Conservation (phyloP, 2,888 invertebrate species). For the Coenonympha glycerion region DNA sequence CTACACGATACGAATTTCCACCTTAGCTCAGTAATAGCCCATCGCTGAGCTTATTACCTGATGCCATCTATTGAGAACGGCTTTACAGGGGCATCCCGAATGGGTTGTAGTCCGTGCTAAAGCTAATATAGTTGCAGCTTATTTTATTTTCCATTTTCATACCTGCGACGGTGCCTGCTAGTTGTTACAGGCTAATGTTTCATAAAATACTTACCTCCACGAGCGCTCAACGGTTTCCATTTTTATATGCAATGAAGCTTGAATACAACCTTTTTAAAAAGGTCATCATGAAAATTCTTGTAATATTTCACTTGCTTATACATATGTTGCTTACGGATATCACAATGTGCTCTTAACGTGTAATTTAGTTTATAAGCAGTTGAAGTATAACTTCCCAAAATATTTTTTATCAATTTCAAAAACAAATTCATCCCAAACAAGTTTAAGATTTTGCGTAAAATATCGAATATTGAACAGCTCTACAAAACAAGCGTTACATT, state of each 20-base stretch:
- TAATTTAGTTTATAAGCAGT: too few relatives aligned
- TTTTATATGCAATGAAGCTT: slow-evolving; percentile 10
- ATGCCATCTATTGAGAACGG: slow-evolving; percentile 73
- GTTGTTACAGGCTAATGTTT: slow-evolving; percentile 26
- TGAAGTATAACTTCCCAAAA: neutral
- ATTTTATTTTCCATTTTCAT: slow-evolving; percentile 47
- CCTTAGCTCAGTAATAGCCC: slow-evolving; percentile 64
- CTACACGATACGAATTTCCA: slow-evolving; percentile 62
- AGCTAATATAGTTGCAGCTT: slow-evolving; percentile 56
- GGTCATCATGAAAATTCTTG: slow-evolving; percentile 1
- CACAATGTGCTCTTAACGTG: too few relatives aligned
- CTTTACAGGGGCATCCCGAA: slow-evolving; percentile 71
- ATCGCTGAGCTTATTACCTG: slow-evolving; percentile 71
- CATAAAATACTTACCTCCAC: slow-evolving; percentile 20
- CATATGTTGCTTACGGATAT: too few relatives aligned
- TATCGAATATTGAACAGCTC: slow-evolving; percentile 26
- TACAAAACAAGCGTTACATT: slow-evolving; percentile 38
- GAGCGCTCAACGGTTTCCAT: slow-evolving; percentile 9
- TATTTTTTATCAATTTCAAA: neutral
- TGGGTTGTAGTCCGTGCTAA: slow-evolving; percentile 62
- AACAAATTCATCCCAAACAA: neutral
- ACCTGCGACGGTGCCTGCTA: slow-evolving; percentile 39
- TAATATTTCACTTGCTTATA: too few relatives aligned
- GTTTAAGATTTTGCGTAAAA: slow-evolving; percentile 1
- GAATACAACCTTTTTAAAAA: slow-evolving; percentile 9